Conservation (phyloP, 2,797 vertebrate genomes). For the Phoebastria nigripes region DNA sequence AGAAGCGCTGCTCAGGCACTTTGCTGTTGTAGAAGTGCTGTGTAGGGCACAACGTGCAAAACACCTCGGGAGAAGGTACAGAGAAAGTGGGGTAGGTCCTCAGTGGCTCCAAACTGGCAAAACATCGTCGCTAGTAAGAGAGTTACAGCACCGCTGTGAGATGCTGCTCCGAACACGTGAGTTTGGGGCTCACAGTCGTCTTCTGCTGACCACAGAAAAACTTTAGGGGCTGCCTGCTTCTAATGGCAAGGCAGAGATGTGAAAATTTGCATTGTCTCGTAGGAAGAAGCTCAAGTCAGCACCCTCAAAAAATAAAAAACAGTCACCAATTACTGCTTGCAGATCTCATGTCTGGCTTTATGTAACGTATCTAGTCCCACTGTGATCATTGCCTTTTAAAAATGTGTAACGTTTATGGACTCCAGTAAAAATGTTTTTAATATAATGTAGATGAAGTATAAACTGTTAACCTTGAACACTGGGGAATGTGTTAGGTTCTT, state of each 20-base stretch:
- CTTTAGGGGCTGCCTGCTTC: background rate
- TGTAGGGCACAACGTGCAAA: background rate
- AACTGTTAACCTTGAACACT: background rate
- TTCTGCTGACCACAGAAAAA: background rate
- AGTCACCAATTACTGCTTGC: background rate
- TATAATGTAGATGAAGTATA: slow-evolving; percentile 39
- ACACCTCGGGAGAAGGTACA: background rate
- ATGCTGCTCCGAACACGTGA: fast-evolving
- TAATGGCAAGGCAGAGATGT: background rate
- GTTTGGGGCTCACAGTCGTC: background rate
- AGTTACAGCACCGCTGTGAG: fast-evolving
- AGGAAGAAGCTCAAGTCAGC: background rate
- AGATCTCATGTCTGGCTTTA: background rate
- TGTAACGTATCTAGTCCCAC: background rate
- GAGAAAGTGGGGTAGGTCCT: slow-evolving; percentile 55
- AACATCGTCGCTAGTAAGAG: background rate
- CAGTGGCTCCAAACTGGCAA: background rate
- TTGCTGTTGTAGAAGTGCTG: background rate
- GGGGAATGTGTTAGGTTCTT: background rate
- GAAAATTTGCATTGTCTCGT: background rate
- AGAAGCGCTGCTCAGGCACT: background rate
- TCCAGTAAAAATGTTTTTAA: slow-evolving; percentile 63
- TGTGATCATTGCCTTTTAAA: background rate
- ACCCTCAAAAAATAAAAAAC: background rate
- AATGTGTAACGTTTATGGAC: slow-evolving; percentile 6